Evolutionary conservation across 1,140 invertebrate genomes (phyloP), one percentile per base, ranked within the genome.

Genomic region (Pseudomyrmex concolor): DNA sequence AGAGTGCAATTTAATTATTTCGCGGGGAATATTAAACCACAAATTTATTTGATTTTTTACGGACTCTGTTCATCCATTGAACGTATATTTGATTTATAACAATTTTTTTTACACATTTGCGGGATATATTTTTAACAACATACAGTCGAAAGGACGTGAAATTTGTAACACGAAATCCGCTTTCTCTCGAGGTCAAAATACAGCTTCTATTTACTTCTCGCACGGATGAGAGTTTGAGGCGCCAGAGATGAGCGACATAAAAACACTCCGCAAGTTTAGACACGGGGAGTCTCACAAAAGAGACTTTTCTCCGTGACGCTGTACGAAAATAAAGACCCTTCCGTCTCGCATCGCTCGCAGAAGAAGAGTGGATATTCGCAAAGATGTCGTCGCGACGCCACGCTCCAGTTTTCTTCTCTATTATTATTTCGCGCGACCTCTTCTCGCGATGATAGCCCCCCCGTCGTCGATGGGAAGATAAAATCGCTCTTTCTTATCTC

Each of bases 371-470:
- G 34, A 34, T 34, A 34, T 34, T 34, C 34, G 34, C 34, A 62
- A 63, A 13, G 55, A 43, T 8, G 10, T 9, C 13, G 66, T 51
- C 76, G 67, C 67, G 76, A 81, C 84, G 78, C 43, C 70, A 45
- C 59, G 86, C 78, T 80, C 87, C 59, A 86, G 25, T 89, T 88
- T 25, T 9, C 67, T 34, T 34, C 13, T 86, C 73, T 80, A 78
- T 78, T 87, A 88, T 88, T 86, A 83, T 45, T 51, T 9, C 54
- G 19, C 22, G 66, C 72, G 67, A 87, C 73, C 67, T 72, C 22
- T 83, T 9, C 25, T 9, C 2, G 43, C 8, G 59, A n/a, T n/a
- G n/a, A n/a, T n/a, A n/a, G 19, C 54, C 63, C 76, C 48, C 59
- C 34, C 25, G 25, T 34, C 83, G 63, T 10, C 74, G 63, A 63